These are phyloP conservation scores for Todus mexicanus DNA, from an alignment of 2,797 vertebrate genomes.

Conservation along the genomic window DNA sequence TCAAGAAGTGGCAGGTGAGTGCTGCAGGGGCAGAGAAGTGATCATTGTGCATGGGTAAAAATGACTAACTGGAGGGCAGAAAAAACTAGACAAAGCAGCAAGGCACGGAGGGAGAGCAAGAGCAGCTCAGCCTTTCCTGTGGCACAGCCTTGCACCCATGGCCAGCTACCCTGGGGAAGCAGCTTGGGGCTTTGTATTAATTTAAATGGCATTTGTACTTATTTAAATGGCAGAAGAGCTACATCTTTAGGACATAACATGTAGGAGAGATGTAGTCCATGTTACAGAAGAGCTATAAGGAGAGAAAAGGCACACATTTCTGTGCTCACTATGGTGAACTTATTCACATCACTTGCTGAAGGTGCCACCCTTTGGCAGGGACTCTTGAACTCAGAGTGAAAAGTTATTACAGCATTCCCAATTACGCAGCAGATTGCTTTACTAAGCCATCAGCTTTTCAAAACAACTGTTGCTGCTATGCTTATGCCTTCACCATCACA, in stretches of 20 bases:
- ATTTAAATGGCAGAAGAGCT: not conserved
- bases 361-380: not conserved
- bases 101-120: not conserved
- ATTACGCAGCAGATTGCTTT: not conserved
- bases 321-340: not conserved
- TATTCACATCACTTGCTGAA: not conserved
- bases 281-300: not conserved
- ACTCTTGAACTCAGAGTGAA: not conserved
- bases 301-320: not conserved
- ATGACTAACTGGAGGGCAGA: not conserved
- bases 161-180: not conserved
- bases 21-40: not conserved
- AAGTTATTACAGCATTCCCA: not conserved
- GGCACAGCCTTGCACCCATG: not conserved
- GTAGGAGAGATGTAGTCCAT: not conserved
- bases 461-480: not conserved
- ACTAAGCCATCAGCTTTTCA: not conserved
- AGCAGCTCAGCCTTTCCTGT: not conserved
- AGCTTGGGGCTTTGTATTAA: not conserved
- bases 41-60: not conserved
- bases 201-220: not conserved
- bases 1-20: not conserved
- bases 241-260: not conserved
- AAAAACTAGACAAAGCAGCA: not conserved
- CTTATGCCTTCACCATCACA: not conserved